A percentile compares a stretch with the other conserved stretches of the same genome.
These are phyloP conservation scores for Phyllotreta cruciferae DNA, from an alignment of 2,888 invertebrate species.

Conservation along the genomic window DNA sequence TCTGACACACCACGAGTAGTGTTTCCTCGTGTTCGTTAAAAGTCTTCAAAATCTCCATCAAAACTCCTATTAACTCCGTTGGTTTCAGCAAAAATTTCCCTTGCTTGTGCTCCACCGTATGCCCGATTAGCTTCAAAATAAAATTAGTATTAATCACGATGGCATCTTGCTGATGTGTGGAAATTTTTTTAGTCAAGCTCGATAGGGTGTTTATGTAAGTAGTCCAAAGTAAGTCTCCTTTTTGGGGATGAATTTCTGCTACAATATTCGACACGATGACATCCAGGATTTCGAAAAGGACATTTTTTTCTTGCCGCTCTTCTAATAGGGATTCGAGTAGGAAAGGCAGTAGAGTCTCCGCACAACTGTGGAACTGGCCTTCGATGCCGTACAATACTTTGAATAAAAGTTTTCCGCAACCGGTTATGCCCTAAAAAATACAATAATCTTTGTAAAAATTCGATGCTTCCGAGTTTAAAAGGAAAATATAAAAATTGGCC, in stretches of 20 bases:
- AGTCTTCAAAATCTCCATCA: conserved; percentile 63
- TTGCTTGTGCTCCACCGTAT: conserved; percentile 68
- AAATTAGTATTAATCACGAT: conserved; percentile 39
- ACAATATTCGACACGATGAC: conserved; percentile 71
- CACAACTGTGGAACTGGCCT: conserved; percentile 85
- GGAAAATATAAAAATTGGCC: too few species aligned
- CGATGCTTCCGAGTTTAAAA: too few species aligned
- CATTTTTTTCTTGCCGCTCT: conserved; percentile 62
- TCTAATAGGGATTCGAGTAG: conserved; percentile 70
- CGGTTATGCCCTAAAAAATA: conserved; percentile 73
- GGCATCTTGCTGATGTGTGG: conserved; percentile 32
- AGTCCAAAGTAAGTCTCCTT: conserved; percentile 73
- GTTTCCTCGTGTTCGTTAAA: conserved; percentile 61
- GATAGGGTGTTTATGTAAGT: conserved; percentile 59
- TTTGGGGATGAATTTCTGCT: conserved; percentile 68
- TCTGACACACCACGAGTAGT: conserved; percentile 63
- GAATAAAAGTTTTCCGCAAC: conserved; percentile 87
- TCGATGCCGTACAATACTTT: conserved; percentile 86
- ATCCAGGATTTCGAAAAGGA: conserved; percentile 70
- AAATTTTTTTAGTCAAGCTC: conserved; percentile 41
- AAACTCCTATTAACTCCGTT: conserved; percentile 65
- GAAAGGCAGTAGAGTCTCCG: conserved; percentile 73
- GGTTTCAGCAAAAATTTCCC: conserved; percentile 71
- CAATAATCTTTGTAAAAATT: neutral
- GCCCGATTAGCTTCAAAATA: conserved; percentile 67